Conservation (phyloP, 2,113 vertebrate species). For the Chroicocephalus ridibundus region DNA sequence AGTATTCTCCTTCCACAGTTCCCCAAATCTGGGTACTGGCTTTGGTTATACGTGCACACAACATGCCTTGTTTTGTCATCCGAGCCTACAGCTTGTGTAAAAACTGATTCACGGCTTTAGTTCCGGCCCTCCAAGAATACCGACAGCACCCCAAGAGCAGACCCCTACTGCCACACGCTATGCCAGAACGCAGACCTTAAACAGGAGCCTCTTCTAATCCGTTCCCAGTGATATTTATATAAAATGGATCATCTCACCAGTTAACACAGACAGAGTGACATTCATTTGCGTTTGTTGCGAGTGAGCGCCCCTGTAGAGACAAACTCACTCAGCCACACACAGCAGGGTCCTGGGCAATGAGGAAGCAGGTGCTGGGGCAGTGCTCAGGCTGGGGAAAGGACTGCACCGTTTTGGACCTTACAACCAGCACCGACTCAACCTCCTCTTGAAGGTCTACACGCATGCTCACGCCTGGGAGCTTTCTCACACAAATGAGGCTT, state of each 20-base stretch:
- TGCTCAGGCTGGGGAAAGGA: neutral
- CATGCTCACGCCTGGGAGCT: neutral
- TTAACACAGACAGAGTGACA: neutral
- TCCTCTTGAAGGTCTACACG: neutral
- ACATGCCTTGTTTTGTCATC: neutral
- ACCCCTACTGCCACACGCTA: neutral
- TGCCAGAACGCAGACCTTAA: neutral
- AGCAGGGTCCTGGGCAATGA: neutral
- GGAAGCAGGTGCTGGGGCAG: neutral
- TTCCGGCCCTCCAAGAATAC: neutral
- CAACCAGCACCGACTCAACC: neutral
- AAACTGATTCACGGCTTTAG: neutral
- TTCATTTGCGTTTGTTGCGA: neutral
- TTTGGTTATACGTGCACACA: neutral
- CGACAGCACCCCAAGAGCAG: neutral
- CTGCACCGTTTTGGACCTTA: neutral
- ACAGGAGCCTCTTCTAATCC: neutral
- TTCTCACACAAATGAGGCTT: neutral
- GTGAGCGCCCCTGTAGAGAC: no score
- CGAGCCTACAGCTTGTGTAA: neutral
- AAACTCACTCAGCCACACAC: fast-evolving
- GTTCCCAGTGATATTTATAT: neutral
- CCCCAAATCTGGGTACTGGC: neutral
- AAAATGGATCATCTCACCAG: neutral
- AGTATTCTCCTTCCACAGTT: neutral